Evolutionary conservation across 2,797 vertebrate species (phyloP), one percentile per base, ranked within the genome.

Genomic region (Aselliscus stoliczkanus): DNA sequence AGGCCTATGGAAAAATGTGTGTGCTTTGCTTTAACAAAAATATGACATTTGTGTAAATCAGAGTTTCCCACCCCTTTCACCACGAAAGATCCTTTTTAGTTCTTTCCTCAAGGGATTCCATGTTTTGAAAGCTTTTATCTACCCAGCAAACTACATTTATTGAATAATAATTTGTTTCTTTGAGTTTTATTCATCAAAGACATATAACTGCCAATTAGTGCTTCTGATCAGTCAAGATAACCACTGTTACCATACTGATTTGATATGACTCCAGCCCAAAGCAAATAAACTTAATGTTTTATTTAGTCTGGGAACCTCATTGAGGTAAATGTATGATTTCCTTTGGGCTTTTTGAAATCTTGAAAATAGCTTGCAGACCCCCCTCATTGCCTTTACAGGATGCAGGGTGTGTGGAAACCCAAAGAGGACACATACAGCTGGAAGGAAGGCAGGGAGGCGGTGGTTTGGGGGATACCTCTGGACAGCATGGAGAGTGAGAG

Each of bases 101-200:
- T 88, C 80, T 94, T 88, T 95, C 94, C 95, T 91, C 83, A 18
- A 93, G 97, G 95, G 95, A 83, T 39, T 64, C 75, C 7, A 15
- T 60, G 93, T 92, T 97, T 95, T 94, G 80, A 95, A 96, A 95
- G 97, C 94, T 97, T 97, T 97, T 96, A 97, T 96, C 95, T 97
- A 69, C 86, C 93, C 94, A 95, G 58, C 91, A 85, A 95, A 82
- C 95, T 88, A 75, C 96, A 82, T 83, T 96, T 97, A 93, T 96
- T 96, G 96, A 97, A 96, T 97, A 97, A 96, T 95, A 96, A 97
- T 94, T 97, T 97, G 83, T 90, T 94, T 88, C 90, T 97, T 87
- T 90, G 90, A 93, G 84, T 93, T 95, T 93, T 94, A 92, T 72
- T 97, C 90, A 96, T 97, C 95, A 97, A 97, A 96, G 96, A 93